phyloP scores from a whole-genome alignment of 2,113 vertebrate species.

The Pollachius pollachius region DNA sequence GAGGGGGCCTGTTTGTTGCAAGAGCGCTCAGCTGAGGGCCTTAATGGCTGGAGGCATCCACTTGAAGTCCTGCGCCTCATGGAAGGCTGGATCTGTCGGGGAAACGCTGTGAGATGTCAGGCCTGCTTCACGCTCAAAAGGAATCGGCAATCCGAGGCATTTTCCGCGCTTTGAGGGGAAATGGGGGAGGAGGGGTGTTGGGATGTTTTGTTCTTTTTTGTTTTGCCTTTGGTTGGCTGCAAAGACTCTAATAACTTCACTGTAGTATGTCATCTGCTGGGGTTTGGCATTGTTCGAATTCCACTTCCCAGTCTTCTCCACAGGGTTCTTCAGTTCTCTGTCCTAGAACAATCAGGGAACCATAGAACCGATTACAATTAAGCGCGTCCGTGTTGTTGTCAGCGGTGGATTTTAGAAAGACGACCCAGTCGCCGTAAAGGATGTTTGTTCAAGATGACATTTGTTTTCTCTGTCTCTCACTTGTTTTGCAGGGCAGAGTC shows the following conservation, averaged over 20 bases:
- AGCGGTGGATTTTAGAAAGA: not conserved
- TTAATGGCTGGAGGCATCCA: conserved; percentile 49
- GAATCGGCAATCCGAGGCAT: conserved; percentile 50
- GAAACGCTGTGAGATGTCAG: conserved; percentile 62
- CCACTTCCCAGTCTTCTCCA: conserved; percentile 15
- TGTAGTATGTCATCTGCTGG: conserved; percentile 29
- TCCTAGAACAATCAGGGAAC: not conserved
- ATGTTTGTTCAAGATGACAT: conserved; percentile 16
- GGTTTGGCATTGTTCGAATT: not conserved
- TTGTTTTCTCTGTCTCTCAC: conserved; percentile 7
- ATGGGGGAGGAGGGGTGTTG: conserved; percentile 28
- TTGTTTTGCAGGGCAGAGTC: conserved; percentile 90
- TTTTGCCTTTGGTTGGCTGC: conserved; percentile 17
- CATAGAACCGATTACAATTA: not conserved
- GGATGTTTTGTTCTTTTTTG: not conserved
- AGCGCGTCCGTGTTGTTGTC: not conserved
- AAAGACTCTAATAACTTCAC: conserved; percentile 33
- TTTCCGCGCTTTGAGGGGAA: conserved; percentile 39
- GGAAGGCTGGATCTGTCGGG: conserved; percentile 58
- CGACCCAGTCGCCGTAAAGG: too few species aligned
- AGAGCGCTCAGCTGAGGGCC: conserved; percentile 46
- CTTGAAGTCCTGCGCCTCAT: conserved; percentile 53
- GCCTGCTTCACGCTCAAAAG: conserved; percentile 50
- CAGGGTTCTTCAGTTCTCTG: not conserved
- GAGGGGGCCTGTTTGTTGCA: conserved; percentile 47